Conservation (phyloP, 2,888 invertebrate genomes). For the Ochropleura plecta region DNA sequence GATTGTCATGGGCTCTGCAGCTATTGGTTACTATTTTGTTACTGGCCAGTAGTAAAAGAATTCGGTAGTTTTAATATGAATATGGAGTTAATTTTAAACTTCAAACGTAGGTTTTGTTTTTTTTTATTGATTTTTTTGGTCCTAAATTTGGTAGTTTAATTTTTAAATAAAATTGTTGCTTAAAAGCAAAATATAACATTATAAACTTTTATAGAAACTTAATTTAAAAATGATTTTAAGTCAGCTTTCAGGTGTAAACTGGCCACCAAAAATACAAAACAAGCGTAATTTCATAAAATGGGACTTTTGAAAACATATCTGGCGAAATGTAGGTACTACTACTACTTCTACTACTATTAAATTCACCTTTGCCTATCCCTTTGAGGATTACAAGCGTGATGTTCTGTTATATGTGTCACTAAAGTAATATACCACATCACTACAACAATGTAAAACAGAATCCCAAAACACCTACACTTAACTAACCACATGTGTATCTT, state of each 20-base stretch:
- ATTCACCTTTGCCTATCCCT: too few species aligned
- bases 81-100: background rate
- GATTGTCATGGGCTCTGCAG: conserved; percentile 46
- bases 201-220: too few species aligned
- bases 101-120: background rate
- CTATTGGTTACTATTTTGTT: conserved; percentile 37
- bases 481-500: conserved; percentile 11
- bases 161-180: too few species aligned
- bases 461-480: conserved; percentile 8
- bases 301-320: too few species aligned
- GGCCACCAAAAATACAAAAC: background rate
- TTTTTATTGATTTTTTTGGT: background rate
- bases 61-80: conserved; percentile 22
- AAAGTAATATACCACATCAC: background rate
- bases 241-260: background rate
- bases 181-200: too few species aligned
- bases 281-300: background rate
- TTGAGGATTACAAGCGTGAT: too few species aligned
- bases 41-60: background rate
- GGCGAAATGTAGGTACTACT: too few species aligned
- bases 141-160: background rate
- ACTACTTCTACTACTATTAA: too few species aligned
- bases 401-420: too few species aligned
- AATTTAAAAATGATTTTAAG: too few species aligned
- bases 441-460: background rate